Evolutionary conservation across 2,797 vertebrate species (phyloP), one percentile per base, ranked within the genome.

Genomic region (Brachyalestes nurse): DNA sequence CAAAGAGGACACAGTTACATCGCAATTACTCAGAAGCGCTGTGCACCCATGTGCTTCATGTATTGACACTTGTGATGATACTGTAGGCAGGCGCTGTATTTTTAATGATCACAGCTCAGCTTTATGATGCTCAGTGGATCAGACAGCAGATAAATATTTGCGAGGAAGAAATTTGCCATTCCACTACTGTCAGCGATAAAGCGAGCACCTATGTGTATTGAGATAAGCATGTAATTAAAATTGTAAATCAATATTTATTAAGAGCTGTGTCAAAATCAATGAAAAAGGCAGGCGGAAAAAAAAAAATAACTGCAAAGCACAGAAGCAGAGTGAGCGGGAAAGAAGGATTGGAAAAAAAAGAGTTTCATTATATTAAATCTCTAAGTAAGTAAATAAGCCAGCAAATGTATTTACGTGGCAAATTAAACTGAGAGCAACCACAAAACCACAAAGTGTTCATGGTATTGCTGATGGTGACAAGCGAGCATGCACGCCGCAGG

Each of bases 191-290:
- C 92, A 93, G 91, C 88, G 82, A 89, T 94, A 91, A 94, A 84
- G 19, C 77, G 49, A 83, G 83, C 88, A 90, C 91, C 90, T 90
- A 84, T 90, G 91, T 91, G 90, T 88, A 92, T 92, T 92, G 89
- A 93, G 92, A 93, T 93, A 92, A 93, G 90, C 88, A 87, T 91
- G 89, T 92, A 92, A 94, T 93, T 93, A 93, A 93, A 92, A 92
- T 89, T 84, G 85, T 90, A 92, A 94, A 94, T 93, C 91, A 91
- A 92, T 93, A 92, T 93, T 91, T 94, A 93, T 92, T 90, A 93
- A 92, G 89, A 86, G 86, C 83, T 82, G 80, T 69, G 86, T 86
- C 71, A 83, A 90, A 89, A 87, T 82, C 87, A 88, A 90, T 88
- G 64, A 84, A 86, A 87, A 84, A 79, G 82, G 53, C 72, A 79